Base-by-base conservation (phyloP, 2,888 invertebrate species). In the Leptothorax acervorum region DNA sequence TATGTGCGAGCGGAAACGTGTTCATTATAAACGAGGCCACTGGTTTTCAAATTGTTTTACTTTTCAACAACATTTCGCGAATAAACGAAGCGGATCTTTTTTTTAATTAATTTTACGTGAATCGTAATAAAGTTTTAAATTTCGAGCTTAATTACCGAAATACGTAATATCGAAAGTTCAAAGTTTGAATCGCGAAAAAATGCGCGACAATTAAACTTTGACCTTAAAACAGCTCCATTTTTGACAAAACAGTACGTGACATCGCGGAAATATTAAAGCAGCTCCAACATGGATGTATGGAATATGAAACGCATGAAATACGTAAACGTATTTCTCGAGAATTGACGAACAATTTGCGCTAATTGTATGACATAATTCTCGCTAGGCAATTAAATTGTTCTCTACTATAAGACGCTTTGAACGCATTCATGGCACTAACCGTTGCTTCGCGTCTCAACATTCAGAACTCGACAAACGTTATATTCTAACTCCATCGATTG, bases 201-300 rank as follows among this genome's bases (percentile, higher is more conserved):
- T 31, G 31, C 48, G 23, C 45, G 51, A 23, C 55, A 28, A 15
- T 42, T 68, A 18, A 76, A 51, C 70, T 76, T 39, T 76, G 75
- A 76, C 48, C 70, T 70, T 31, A 63, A 63, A 65, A 31, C 23
- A 5, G 15, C 48, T 51, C 70, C 35, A 39, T 11, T 68, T 76
- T 68, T 48, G 39, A 66, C 23, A 18, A 3, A 18, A 15, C 1
- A 18, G 6, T 66, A 66, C 66, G 23, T 0, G 28, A 28, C 15
- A 31, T 35, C 35, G 35, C 2, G 15, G 15, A 48, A 76, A 51
- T 75, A 48, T 75, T 66, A 31, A 3, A 48, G 23, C 42, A 12
- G n/a, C 18, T 31, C 12, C 42, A 6, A 9, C 66, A 11, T 9
- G 15, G 31, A 31, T 31, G 35, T 18, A 48, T 63, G 31, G 31